These are phyloP conservation scores for Eurystomus glaucurus DNA, from an alignment of 2,797 vertebrate species.

Conservation along the genomic window DNA sequence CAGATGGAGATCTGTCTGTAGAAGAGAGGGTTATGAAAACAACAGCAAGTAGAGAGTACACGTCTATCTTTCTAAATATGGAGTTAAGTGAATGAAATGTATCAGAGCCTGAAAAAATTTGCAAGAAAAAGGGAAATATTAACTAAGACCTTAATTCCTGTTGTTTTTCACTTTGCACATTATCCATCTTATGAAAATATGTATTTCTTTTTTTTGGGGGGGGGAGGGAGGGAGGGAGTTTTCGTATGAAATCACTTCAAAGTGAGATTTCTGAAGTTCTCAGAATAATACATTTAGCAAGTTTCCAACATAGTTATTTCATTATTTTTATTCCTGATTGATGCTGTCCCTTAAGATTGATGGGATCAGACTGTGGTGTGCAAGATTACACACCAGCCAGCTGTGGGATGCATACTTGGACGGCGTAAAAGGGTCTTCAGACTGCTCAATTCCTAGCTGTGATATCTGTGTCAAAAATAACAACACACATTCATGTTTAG, in stretches of 20 bases:
- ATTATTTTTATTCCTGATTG: not conserved
- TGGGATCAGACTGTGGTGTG: not conserved
- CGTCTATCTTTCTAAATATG: not conserved
- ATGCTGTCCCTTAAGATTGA: not conserved
- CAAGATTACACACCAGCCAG: not conserved
- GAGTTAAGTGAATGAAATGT: not conserved
- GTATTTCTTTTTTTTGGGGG: not conserved
- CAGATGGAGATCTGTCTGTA: slow-evolving; percentile 9
- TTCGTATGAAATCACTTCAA: not conserved
- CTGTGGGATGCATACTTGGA: too few species aligned
- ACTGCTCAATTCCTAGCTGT: not conserved
- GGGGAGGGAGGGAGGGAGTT: too few species aligned
- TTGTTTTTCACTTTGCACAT: not conserved
- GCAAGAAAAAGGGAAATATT: not conserved
- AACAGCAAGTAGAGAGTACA: not conserved
- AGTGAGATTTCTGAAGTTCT: not conserved
- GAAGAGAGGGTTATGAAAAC: slow-evolving; percentile 6
- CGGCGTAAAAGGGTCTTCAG: not conserved
- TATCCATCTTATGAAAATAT: not conserved
- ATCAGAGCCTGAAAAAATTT: not conserved
- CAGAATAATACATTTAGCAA: not conserved
- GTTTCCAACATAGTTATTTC: not conserved
- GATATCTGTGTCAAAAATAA: not conserved
- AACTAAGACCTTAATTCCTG: not conserved
- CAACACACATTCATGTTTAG: not conserved